Base-by-base conservation (phyloP, 2,113 vertebrate genomes). In the Stomatorhinus ivindoensis region DNA sequence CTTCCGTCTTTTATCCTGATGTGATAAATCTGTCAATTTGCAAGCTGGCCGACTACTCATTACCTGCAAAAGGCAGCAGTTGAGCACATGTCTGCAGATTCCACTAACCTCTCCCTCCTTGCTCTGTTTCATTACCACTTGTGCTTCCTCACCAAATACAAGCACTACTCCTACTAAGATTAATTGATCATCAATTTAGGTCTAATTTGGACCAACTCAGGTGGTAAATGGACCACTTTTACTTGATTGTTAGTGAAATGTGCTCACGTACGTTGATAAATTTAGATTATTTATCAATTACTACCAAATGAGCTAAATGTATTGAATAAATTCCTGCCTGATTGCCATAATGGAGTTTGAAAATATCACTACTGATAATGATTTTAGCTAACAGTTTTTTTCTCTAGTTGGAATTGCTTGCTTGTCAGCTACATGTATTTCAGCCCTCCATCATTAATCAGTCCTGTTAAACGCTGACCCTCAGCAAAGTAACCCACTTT, bases 221-320 rank as follows among this genome's bases (percentile, higher is more conserved):
- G 97, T 99, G 98, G 98, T 99, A 99, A 99, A 99, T 99, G 97
- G 98, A 98, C 96, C 98, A 98, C 97, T 99, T 99, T 99, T 97
- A 96, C 98, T 98, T 99, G 98, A 99, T 99, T 99, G 98, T 99
- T 99, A 98, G 97, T 99, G 98, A 99, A 99, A 99, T 98, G 97
- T 99, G 98, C 97, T 97, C 97, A 97, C 97, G 98, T 98, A 98
- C 97, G 98, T 98, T 99, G 98, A 99, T 99, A 99, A 96, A 98
- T 99, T 99, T 98, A 97, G 97, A 99, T 99, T 99, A 99, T 99
- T 99, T 99, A 98, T 99, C 98, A 99, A 99, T 99, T 99, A 99
- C 98, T 96, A 96, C 96, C 97, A 99, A 99, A 99, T 98, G 96
- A 98, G 98, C 97, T 99, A 98, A 98, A 99, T 99, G 97, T 99